Base-by-base conservation (phyloP, 2,113 vertebrate species). In the Odontesthes bonariensis region DNA sequence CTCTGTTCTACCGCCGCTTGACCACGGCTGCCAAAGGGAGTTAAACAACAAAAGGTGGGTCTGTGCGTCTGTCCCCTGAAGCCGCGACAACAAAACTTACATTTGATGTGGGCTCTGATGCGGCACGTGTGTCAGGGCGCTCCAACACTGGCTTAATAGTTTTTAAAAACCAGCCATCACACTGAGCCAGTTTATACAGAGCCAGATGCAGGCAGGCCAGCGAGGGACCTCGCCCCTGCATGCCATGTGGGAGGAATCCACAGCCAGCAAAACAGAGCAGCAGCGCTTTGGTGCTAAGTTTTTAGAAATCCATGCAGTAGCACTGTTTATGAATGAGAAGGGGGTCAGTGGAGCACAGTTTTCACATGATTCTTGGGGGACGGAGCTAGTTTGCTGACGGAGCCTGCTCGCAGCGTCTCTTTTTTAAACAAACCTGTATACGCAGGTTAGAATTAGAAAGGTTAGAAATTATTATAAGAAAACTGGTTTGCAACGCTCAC, bases 321-420 rank as follows among this genome's bases (percentile, higher is more conserved):
- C 46, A 33, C 62, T 22, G 55, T 63, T 75, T 69, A 35, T 47
- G 73, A 84, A 72, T 61, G 71, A 73, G 56, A 62, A 61, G 62
- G 19, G 46, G 52, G 77, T 84, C 77, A 87, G 66, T 65, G 35
- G 71, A 79, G 57, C 81, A 81, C 19, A 20, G 32, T 38, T 68
- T 52, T 55, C 35, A 54, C 51, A 68, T 52, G 40, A 16, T 63
- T 78, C 22, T 7, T 14, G 0, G 6, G 58, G 40, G 23, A 46
- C 1, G 3, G 32, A 32, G 46, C 67, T 54, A 32, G 27, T 27
- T 27, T 27, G 27, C n/a, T n/a, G n/a, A n/a, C n/a, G n/a, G n/a
- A n/a, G n/a, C n/a, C n/a, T n/a, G n/a, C n/a, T n/a, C n/a, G n/a
- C 27, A 27, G 27, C 27, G 3, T 27, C 27, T 27, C 22, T 56